Evolutionary conservation across 2,113 vertebrate genomes (phyloP).

Genomic region (Ardeotis arabs): DNA sequence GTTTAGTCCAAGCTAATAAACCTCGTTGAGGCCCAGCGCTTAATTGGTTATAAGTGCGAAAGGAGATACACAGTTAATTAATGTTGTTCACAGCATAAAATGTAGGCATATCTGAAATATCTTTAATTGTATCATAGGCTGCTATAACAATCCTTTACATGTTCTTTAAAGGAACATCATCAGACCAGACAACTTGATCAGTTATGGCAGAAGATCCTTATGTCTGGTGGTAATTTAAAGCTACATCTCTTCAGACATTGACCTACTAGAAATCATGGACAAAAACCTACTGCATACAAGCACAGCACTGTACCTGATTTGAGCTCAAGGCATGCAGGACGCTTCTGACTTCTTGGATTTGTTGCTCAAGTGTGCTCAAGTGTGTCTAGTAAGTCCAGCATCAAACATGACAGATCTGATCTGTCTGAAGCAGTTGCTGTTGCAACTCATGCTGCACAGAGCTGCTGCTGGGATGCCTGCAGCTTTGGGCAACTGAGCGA

Average conservation of each 20-base stretch:
- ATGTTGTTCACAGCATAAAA: background rate
- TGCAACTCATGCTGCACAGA: background rate
- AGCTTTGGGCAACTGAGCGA: background rate
- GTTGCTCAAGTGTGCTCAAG: background rate
- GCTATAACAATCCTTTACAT: background rate
- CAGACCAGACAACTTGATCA: background rate
- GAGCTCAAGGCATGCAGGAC: background rate
- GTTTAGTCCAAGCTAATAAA: background rate
- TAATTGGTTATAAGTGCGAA: background rate
- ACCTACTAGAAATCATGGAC: background rate
- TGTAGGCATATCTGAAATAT: background rate
- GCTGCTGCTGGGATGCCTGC: background rate
- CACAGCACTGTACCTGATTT: background rate
- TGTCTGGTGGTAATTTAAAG: background rate
- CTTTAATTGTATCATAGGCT: background rate
- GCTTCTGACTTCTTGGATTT: background rate
- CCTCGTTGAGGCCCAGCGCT: accelerated
- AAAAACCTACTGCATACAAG: background rate
- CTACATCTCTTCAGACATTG: background rate
- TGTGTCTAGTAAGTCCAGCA: background rate
- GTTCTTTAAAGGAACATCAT: background rate
- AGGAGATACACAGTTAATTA: background rate
- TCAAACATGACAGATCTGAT: background rate
- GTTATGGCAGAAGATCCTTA: background rate
- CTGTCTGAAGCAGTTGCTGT: background rate